Conservation (phyloP, 2,797 vertebrate species). For the Harpagifer antarcticus region DNA sequence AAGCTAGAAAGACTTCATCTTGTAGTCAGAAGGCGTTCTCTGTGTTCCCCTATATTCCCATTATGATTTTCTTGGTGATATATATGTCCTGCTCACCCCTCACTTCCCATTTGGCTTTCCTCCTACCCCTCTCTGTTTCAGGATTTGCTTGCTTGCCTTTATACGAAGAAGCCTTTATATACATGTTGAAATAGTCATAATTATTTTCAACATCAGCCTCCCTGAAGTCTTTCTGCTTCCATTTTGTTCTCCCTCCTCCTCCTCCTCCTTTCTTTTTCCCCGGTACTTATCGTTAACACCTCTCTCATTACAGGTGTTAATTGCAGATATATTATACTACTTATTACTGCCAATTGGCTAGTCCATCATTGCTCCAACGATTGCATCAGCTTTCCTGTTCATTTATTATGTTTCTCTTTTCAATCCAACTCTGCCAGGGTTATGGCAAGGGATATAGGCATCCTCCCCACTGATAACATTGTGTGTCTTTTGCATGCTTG, state of each 20-base stretch:
- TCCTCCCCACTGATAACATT: not conserved
- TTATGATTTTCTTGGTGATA: conserved; percentile 22
- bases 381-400: conserved; percentile 39
- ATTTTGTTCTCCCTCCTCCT: conserved; percentile 24
- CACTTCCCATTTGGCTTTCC: conserved; percentile 13
- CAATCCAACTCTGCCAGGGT: conserved; percentile 39
- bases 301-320: conserved; percentile 74
- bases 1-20: conserved; percentile 14
- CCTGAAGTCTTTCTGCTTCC: conserved; percentile 23
- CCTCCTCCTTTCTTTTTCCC: conserved; percentile 20
- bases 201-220: conserved; percentile 41
- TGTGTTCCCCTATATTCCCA: conserved; percentile 22
- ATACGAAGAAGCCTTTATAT: conserved; percentile 38
- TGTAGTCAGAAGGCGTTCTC: conserved; percentile 4
- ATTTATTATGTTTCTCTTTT: conserved; percentile 25
- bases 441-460: not conserved
- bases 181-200: conserved; percentile 32
- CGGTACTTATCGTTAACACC: conserved; percentile 58
- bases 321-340: conserved; percentile 66
- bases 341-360: conserved; percentile 58
- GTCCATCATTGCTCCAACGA: conserved; percentile 40
- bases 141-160: conserved; percentile 30
- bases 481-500: conserved; percentile 25
- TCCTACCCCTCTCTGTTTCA: conserved; percentile 25
- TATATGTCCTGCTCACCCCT: conserved; percentile 34